Evolutionary conservation across 2,888 invertebrate species (phyloP).

Genomic region (Ochropacha duplaris): DNA sequence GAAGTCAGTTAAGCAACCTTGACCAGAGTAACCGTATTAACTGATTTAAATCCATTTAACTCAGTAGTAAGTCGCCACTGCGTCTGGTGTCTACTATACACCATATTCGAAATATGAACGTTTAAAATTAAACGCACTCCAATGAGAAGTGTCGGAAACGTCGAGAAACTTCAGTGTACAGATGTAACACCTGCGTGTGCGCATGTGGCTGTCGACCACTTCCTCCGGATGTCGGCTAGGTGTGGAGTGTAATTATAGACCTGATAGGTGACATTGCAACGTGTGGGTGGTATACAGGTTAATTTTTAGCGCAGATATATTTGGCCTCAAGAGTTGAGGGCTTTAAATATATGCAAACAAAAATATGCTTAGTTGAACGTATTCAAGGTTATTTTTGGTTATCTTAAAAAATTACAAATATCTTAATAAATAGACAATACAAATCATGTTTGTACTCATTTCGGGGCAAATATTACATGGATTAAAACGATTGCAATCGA

Average conservation of each 20-base stretch:
- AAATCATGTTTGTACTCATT: too few relatives aligned
- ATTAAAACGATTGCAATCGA: too few relatives aligned
- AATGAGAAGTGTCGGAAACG: constrained; percentile 20
- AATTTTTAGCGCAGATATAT: not conserved
- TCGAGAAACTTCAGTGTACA: constrained; percentile 19
- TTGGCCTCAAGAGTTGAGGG: not conserved
- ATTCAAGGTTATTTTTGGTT: too few relatives aligned
- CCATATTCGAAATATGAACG: not conserved
- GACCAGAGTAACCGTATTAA: not conserved
- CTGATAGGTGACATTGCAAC: constrained; percentile 14
- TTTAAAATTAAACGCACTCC: not conserved
- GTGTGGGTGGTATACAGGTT: not conserved
- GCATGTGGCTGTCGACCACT: constrained; percentile 22
- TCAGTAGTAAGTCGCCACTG: not conserved
- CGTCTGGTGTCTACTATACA: not conserved
- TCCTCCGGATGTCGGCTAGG: constrained; percentile 37
- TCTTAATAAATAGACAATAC: too few relatives aligned
- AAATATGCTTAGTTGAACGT: not conserved
- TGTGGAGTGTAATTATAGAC: constrained; percentile 18
- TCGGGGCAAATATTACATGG: too few relatives aligned
- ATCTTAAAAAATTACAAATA: too few relatives aligned
- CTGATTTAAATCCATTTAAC: not conserved
- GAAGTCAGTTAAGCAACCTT: too few relatives aligned
- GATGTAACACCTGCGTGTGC: constrained; percentile 33
- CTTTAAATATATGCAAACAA: not conserved